Conservation (phyloP, 2,888 invertebrate genomes). For the Ernsta delagoae region DNA sequence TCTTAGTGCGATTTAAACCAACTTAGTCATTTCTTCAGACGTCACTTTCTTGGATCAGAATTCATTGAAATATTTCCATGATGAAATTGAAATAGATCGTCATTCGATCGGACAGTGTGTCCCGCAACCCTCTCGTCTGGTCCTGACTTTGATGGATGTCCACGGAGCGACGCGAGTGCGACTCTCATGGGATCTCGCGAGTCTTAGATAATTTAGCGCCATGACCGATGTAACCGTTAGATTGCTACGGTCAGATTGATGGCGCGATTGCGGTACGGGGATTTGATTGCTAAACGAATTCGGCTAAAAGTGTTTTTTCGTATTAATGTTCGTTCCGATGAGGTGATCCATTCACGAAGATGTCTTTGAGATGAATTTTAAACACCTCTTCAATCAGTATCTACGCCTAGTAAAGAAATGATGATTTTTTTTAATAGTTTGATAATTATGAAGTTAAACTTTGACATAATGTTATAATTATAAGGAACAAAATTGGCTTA, state of each 20-base stretch:
- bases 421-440: too few relatives aligned
- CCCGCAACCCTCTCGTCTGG: conserved; percentile 45
- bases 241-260: conserved; percentile 24
- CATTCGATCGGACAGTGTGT: conserved; percentile 41
- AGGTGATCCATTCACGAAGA: not conserved
- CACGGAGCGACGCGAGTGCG: conserved; percentile 44
- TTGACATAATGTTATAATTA: too few relatives aligned
- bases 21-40: too few relatives aligned
- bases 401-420: too few relatives aligned
- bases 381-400: too few relatives aligned
- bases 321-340: not conserved
- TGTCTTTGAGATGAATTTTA: too few relatives aligned
- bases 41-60: not conserved
- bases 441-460: too few relatives aligned
- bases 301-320: not conserved
- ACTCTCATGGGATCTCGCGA: conserved; percentile 50
- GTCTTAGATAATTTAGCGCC: conserved; percentile 43
- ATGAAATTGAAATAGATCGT: not conserved
- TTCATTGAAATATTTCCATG: not conserved
- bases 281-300: conserved; percentile 3
- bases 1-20: too few relatives aligned
- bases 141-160: conserved; percentile 68
- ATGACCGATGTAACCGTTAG: conserved; percentile 14
- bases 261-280: conserved; percentile 5
- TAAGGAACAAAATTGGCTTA: too few relatives aligned